Percentiles rank a stretch among this genome's conserved stretches.
Conservation (phyloP, 2,888 invertebrate species). For the Melanostoma mellinum region DNA sequence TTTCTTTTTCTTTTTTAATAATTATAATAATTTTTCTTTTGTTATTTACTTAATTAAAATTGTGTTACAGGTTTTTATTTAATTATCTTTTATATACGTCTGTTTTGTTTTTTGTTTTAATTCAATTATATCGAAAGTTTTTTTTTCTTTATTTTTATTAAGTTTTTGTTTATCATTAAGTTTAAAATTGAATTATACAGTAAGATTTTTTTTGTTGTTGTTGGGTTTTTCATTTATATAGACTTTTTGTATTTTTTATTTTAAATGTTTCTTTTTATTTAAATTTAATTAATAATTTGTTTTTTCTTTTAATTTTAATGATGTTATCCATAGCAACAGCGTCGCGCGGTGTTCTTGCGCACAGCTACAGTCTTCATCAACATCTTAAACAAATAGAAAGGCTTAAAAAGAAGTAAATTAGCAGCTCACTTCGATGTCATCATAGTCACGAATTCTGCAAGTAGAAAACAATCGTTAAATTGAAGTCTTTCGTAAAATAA, state of each 20-base stretch:
- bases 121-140: conserved; percentile 73
- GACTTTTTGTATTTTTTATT: conserved; percentile 66
- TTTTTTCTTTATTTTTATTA: conserved; percentile 75
- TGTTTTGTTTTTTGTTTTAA: conserved; percentile 72
- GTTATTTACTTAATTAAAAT: conserved; percentile 72
- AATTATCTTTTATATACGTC: conserved; percentile 66
- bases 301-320: conserved; percentile 74
- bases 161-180: conserved; percentile 72
- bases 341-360: conserved; percentile 82
- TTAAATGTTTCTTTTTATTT: conserved; percentile 73
- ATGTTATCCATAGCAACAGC: conserved; percentile 82
- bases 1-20: conserved; percentile 75
- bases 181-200: conserved; percentile 71
- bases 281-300: conserved; percentile 75
- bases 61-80: conserved; percentile 69
- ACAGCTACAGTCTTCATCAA: conserved; percentile 85
- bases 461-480: conserved; percentile 76
- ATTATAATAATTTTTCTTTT: conserved; percentile 51
- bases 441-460: conserved; percentile 99
- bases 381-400: conserved; percentile 83
- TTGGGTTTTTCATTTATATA: conserved; percentile 69
- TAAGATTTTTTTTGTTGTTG: conserved; percentile 71
- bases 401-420: conserved; percentile 86
- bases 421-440: conserved; percentile 98
- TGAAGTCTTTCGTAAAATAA: conserved; percentile 23